phyloP scores from a whole-genome alignment of 2,888 invertebrate species.

The Hydropsyche betteni region DNA sequence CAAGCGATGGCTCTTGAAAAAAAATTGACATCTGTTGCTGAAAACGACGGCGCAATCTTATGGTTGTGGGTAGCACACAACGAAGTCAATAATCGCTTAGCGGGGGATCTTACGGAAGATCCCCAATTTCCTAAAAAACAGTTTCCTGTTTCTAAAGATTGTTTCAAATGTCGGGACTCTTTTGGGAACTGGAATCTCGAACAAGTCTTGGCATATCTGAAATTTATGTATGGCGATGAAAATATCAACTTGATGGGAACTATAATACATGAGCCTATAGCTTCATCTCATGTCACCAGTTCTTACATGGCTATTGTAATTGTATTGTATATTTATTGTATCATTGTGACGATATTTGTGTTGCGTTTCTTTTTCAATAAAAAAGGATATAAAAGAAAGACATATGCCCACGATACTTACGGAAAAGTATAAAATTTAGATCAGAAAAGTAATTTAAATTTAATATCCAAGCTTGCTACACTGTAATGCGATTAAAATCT shows the following conservation, averaged over 20 bases:
- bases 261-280: conserved; percentile 55
- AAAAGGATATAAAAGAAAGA: conserved; percentile 76
- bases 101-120: conserved; percentile 90
- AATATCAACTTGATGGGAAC: conserved; percentile 62
- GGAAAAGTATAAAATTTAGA: conserved; percentile 71
- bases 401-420: conserved; percentile 74
- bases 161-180: conserved; percentile 72
- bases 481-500: no score
- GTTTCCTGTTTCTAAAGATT: conserved; percentile 78
- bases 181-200: conserved; percentile 71
- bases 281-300: conserved; percentile 66
- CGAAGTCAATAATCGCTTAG: conserved; percentile 86
- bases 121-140: conserved; percentile 88
- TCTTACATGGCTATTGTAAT: conserved; percentile 81
- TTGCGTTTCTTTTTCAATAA: conserved; percentile 79
- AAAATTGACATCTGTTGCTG: conserved; percentile 74
- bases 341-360: conserved; percentile 77
- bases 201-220: conserved; percentile 72
- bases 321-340: conserved; percentile 78
- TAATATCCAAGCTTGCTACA: no score
- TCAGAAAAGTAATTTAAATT: no score
- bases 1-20: conserved; percentile 80
- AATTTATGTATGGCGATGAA: conserved; percentile 62
- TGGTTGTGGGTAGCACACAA: conserved; percentile 98
- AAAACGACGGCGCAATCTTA: conserved; percentile 79